A percentile compares a stretch with the other conserved stretches of the same genome.
These are phyloP conservation scores for Drosophila cognata DNA, from an alignment of 2,888 invertebrate genomes.

Conservation along the genomic window DNA sequence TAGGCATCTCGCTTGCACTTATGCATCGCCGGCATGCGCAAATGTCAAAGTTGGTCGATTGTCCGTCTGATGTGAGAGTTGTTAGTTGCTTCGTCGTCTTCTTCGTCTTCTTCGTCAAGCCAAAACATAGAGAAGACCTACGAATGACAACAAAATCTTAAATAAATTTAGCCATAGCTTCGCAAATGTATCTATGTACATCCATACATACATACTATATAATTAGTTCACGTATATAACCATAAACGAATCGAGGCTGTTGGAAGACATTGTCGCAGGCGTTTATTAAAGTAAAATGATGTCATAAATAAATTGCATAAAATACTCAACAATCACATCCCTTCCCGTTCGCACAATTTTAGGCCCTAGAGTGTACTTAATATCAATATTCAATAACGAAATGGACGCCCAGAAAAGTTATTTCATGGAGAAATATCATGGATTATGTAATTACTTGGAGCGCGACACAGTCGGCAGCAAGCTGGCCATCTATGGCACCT, in stretches of 20 bases:
- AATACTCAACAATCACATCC: conserved; percentile 41
- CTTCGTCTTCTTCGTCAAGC: conserved; percentile 10
- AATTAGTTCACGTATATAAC: conserved; percentile 40
- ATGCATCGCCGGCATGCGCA: conserved; percentile 36
- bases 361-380: conserved; percentile 62
- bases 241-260: conserved; percentile 28
- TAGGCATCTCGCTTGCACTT: conserved; percentile 58
- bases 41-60: conserved; percentile 55
- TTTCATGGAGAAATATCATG: conserved; percentile 69
- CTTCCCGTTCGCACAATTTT: conserved; percentile 38
- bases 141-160: conserved; percentile 55
- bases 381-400: conserved; percentile 22
- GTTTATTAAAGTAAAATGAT: conserved; percentile 73
- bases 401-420: conserved; percentile 64
- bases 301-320: conserved; percentile 66
- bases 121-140: conserved; percentile 44
- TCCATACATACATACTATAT: conserved; percentile 16
- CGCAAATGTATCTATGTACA: conserved; percentile 19
- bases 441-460: conserved; percentile 82
- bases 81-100: conserved; percentile 24
- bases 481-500: conserved; percentile 77
- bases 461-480: conserved; percentile 78
- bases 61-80: conserved; percentile 22
- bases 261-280: conserved; percentile 39
- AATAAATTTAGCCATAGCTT: conserved; percentile 37